phyloP scores from a whole-genome alignment of 1,140 invertebrate genomes.

The Danaus melanippus region DNA sequence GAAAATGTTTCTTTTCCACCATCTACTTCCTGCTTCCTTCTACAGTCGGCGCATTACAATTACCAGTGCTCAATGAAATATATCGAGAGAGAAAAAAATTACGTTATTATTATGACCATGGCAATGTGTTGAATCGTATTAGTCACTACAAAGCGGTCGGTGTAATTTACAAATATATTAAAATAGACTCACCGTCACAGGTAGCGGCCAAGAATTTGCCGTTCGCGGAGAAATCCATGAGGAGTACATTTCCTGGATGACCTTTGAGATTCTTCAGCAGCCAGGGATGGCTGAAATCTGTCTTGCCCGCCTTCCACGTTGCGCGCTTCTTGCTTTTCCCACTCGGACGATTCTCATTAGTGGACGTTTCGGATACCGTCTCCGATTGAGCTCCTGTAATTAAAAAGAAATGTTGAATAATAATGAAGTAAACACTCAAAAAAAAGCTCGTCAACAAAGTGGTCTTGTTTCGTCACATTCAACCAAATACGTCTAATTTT shows the following conservation, averaged over 20 bases:
- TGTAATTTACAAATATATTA: slow-evolving; percentile 1
- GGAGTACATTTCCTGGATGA: slow-evolving; percentile 80
- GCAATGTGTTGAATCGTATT: no score
- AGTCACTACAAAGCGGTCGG: not conserved
- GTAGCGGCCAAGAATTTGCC: slow-evolving; percentile 88
- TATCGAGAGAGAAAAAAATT: no score
- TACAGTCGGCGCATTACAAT: no score
- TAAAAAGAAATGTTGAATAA: no score
- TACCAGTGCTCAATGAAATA: no score
- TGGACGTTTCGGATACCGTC: slow-evolving; percentile 23
- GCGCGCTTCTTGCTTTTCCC: slow-evolving; percentile 51
- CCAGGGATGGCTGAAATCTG: slow-evolving; percentile 79
- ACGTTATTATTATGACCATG: no score
- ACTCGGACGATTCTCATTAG: slow-evolving; percentile 33
- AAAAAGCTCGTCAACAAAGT: no score
- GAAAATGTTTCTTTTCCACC: no score
- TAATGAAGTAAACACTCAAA: no score
- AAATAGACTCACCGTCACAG: slow-evolving; percentile 80
- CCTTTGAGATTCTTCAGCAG: slow-evolving; percentile 84
- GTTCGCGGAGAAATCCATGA: slow-evolving; percentile 86
- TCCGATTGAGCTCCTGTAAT: slow-evolving; percentile 38
- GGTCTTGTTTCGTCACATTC: no score
- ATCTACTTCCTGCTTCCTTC: no score
- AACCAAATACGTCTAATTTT: no score
- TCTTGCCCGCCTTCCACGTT: slow-evolving; percentile 50